A percentile compares a stretch with the other conserved stretches of the same genome.
phyloP scores from a whole-genome alignment of 2,797 vertebrate genomes.

The Leptoclinus maculatus region DNA sequence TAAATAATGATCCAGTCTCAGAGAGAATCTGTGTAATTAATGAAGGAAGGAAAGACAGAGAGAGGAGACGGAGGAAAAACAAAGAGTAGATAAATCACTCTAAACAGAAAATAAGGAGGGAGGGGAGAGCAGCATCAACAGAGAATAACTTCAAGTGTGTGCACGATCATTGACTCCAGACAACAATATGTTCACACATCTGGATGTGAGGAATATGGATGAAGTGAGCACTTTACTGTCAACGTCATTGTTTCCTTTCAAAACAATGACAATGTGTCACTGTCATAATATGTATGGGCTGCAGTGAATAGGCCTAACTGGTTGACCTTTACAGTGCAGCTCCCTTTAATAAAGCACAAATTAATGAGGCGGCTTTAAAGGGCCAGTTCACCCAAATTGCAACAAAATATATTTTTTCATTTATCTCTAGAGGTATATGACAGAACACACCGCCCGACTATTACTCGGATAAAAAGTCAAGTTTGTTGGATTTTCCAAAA shows the following conservation, averaged over 20 bases:
- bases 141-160: slow-evolving; percentile 24
- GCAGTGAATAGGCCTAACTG: slow-evolving; percentile 12
- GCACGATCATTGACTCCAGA: slow-evolving; percentile 18
- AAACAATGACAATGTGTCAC: slow-evolving; percentile 17
- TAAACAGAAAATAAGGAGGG: slow-evolving; percentile 40
- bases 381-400: slow-evolving; percentile 16
- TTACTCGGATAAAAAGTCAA: background rate
- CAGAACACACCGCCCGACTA: background rate
- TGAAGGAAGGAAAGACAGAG: slow-evolving; percentile 38
- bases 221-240: slow-evolving; percentile 1
- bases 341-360: slow-evolving; percentile 17
- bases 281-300: slow-evolving; percentile 15
- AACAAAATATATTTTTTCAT: background rate
- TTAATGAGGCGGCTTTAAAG: slow-evolving; percentile 47
- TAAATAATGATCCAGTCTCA: slow-evolving; percentile 65
- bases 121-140: background rate
- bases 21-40: slow-evolving; percentile 70
- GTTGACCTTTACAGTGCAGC: slow-evolving; percentile 49
- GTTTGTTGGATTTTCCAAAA: background rate
- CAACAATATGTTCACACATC: slow-evolving; percentile 43
- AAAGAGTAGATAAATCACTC: slow-evolving; percentile 62
- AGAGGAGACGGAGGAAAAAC: slow-evolving; percentile 6
- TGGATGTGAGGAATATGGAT: slow-evolving; percentile 22
- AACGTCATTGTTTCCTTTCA: slow-evolving; percentile 21
- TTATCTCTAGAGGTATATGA: background rate